Evolutionary conservation across 2,888 invertebrate genomes (phyloP), one percentile per base, ranked within the genome.

Genomic region (Protodeltote pygarga): DNA sequence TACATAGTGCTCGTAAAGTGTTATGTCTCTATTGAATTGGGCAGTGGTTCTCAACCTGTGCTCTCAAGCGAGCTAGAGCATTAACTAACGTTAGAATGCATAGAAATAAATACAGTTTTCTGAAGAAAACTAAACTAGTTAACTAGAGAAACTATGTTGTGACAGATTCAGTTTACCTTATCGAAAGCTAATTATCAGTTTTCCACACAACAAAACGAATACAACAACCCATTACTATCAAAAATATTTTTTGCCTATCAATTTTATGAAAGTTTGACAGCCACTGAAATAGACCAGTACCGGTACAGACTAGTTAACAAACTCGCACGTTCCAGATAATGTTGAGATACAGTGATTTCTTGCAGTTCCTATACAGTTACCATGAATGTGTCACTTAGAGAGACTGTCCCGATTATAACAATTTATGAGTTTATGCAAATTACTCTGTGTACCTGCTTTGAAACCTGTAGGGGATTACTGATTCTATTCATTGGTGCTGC

Each of bases 321-420:
- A 60, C 63, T 73, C 65, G 60, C 74, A 73, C 66, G 71, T 66
- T 71, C 69, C 44, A 71, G 52, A 63, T 75, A 62, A 35, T 62
- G 57, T 50, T 33, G 23, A 51, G 50, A 54, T 60, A 63, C 63
- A 62, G 57, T 50, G 34, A 39, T 63, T 73, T 73, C 68, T 73
- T 71, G 66, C 39, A 51, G 45, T 60, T 62, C 55, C 54, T 59
- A 20, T 34, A 55, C 53, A 31, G 63, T 50, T 31, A 33, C 61
- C 63, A 73, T 51, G 11, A 49, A 21, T 34, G 15, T 13, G 27
- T 27, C 5, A 40, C 48, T 35, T 16, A 1, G 11, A 8, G 4
- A 34, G 64, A 57, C 58, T 63, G 50, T 48, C 57, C 63, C 28
- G 37, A n/a, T 40, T 57, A 1, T 0, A 3, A 2, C 10, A 14